These are phyloP conservation scores for Pangasius krempfi DNA, from an alignment of 2,797 vertebrate species.

Conservation along the genomic window DNA sequence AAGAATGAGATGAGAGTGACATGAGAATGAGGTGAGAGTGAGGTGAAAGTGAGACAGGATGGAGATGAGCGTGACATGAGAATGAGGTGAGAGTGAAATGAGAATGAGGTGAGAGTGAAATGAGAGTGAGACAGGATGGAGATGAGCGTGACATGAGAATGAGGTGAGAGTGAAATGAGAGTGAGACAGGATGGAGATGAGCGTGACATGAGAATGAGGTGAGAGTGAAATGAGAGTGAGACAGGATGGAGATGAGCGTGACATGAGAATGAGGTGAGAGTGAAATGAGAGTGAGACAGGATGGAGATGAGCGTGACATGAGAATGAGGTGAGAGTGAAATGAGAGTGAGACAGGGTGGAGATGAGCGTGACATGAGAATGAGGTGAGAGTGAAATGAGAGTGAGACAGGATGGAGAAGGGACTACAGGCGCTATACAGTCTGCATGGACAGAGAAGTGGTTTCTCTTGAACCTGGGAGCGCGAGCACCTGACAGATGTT, in stretches of 20 bases:
- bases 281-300: too few relatives aligned
- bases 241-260: background rate
- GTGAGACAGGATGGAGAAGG: background rate
- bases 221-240: background rate
- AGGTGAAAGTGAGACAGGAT: background rate
- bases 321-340: background rate
- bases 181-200: background rate
- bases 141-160: background rate
- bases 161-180: background rate
- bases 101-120: background rate
- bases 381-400: background rate
- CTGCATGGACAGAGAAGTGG: constrained; percentile 55
- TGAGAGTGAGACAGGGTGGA: background rate
- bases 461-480: constrained; percentile 67
- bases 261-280: background rate
- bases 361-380: too few relatives aligned
- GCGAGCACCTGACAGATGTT: constrained; percentile 45
- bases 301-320: too few relatives aligned
- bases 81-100: background rate
- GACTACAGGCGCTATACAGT: constrained; percentile 45
- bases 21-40: background rate
- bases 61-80: background rate
- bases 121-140: background rate
- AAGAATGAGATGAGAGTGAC: background rate
- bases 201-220: too few relatives aligned